Evolutionary conservation across 2,888 invertebrate genomes (phyloP), one percentile per base, ranked within the genome.

Genomic region (Diloba caeruleocephala): DNA sequence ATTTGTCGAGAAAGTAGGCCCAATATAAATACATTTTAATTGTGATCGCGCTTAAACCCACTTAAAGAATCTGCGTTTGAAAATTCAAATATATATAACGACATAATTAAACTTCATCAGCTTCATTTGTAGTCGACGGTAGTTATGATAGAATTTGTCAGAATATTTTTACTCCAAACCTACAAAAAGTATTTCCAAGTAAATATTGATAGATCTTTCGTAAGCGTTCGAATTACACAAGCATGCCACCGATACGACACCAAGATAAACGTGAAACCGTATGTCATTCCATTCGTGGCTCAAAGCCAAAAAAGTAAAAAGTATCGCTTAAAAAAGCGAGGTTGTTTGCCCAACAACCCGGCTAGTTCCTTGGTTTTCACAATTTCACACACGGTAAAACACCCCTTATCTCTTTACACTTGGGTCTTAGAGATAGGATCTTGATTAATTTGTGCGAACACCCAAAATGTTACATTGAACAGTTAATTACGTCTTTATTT

Each of bases 271-370:
- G 49, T 48, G 25, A 23, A 36, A 19, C 34, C 57, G 43, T 63
- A 48, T 63, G 36, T 63, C 64, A 60, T 60, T 43, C 43, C 26
- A 9, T 44, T 63, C 36, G 57, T 60, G 60, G 60, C 64, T 39
- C 0, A 38, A 8, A 44, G 60, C 60, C 60, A 60, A 60, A 55
- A 8, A 44, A 64, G 64, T 64, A 60, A 60, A 55, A 61, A 60
- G 56, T 60, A 60, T 39, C 48, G 46, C 14, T 8, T 9, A 39
- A 54, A 28, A 26, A 32, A 15, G 36, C 39, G n/a, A n/a, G 41
- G 34, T 45, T 8, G 13, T 23, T 9, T 32, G 19, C 26, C 41
- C 39, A 23, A 42, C 42, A 32, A 28, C n/a, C 9, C 21, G 13
- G 13, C 32, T 26, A 43, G 26, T 65, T 52, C 59, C 65, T 59